Evolutionary conservation across 2,797 vertebrate species (phyloP), one percentile per base, ranked within the genome.

Genomic region (Hapalemur alaotrensis): DNA sequence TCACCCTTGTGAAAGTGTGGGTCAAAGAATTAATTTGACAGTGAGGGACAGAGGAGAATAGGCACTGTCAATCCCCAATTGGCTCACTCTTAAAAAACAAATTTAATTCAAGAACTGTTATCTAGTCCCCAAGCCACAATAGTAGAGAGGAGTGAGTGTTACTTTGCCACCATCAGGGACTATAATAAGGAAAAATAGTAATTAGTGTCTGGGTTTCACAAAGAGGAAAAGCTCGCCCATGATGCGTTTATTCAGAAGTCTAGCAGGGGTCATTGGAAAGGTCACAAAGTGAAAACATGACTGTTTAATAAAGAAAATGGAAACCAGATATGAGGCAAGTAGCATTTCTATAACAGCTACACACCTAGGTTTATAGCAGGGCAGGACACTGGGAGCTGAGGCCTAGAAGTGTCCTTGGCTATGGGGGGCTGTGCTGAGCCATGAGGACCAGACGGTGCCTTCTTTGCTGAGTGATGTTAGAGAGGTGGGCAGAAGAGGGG

Each of bases 21-120:
- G 18, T 89, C 69, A 70, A 82, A 93, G 87, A 28, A 79, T 79
- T 96, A n/a, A 90, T 95, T 90, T 85, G 52, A 84, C 35, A 4
- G n/a, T 88, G 48, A 83, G 54, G 4, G 43, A 54, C 63, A n/a
- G 82, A 76, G 20, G 23, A 82, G 7, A 85, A 59, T 43, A 83
- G n/a, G 30, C 4, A 90, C 28, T 81, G 22, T 92, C 20, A 70
- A 17, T 86, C 13, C 59, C 82, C 43, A 89, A 2, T 25, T 91
- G 69, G 52, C 5, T 95, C 54, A 88, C 80, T 23, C 5, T 93
- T 32, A 15, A 57, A 84, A 38, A 28, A 54, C 54, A 10, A 6
- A 43, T 35, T 75, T 59, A 93, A 79, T 88, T 92, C 46, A 90
- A 88, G 46, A 48, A 61, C 30, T 63, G 11, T 88, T 92, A 57